Base-by-base conservation (phyloP, 1,140 invertebrate genomes). In the Bemisia tabaci region DNA sequence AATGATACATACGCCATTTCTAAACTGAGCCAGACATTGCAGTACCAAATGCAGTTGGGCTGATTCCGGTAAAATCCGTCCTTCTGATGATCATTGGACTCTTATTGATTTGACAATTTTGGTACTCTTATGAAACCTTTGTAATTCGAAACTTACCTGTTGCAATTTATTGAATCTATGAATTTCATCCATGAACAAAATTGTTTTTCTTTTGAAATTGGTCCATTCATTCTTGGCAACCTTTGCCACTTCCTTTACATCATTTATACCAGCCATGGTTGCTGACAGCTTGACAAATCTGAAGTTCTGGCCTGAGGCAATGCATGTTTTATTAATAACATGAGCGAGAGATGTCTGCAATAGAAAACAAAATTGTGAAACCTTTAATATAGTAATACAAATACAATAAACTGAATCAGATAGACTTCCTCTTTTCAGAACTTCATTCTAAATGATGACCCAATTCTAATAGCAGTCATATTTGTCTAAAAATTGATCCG, bases 131-230 rank as follows among this genome's bases (percentile, higher is more conserved):
- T n/a, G n/a, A n/a, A n/a, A n/a, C n/a, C n/a, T n/a, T n/a, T n/a
- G n/a, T n/a, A n/a, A n/a, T n/a, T n/a, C n/a, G n/a, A n/a, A n/a
- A 27, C 22, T 26, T 68, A 73, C 72, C 79, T 88, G 86, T 71
- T 91, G 89, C 62, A 83, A 75, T 79, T 92, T 92, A 76, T 92
- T 93, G 71, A 94, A 94, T 39, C 90, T 82, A 75, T 93, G 91
- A 72, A 94, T 91, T 78, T 94, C 91, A 81, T 94, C 91, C 83
- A 94, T 86, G 73, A 94, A 93, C 17, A 94, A 76, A 62, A 93
- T 81, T 48, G 90, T 92, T 71, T 82, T 83, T 68, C 85, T 81
- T 68, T 85, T 85, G 71, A 85, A 87, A n/a, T 62, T 63, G 72
- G 84, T 85, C 58, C 80, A 73, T 72, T 92, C 87, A 77, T 87